Evolutionary conservation across 2,888 invertebrate genomes (phyloP).

Genomic region (Cosmopolites sordidus): DNA sequence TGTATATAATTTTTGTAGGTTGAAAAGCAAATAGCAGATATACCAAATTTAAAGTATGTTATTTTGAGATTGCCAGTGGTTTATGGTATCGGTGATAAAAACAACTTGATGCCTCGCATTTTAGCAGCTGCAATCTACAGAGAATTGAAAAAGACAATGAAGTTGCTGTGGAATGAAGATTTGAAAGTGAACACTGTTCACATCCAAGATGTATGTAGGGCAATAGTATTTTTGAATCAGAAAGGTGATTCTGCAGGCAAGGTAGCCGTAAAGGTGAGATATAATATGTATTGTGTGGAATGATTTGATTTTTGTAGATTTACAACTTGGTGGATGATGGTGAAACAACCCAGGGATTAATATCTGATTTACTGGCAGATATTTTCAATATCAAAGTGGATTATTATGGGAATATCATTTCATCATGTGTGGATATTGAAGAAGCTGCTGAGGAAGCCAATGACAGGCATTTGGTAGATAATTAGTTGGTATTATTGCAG

Average conservation of each 20-base stretch:
- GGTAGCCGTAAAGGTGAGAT: too few relatives aligned
- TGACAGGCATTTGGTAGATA: constrained; percentile 75
- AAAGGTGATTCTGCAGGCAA: constrained; percentile 42
- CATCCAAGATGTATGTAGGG: constrained; percentile 77
- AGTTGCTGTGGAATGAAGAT: constrained; percentile 81
- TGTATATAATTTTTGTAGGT: constrained; percentile 50
- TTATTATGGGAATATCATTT: constrained; percentile 79
- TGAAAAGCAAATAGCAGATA: constrained; percentile 68
- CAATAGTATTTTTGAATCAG: constrained; percentile 65
- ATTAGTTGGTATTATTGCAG: not conserved
- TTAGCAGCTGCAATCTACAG: constrained; percentile 86
- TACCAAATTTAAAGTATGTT: constrained; percentile 69
- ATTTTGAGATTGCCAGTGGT: constrained; percentile 80
- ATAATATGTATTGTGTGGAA: too few relatives aligned
- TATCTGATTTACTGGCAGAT: constrained; percentile 74
- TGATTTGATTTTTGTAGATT: constrained; percentile 48
- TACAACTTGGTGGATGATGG: constrained; percentile 84
- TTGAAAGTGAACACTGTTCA: constrained; percentile 85
- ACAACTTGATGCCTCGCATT: constrained; percentile 77
- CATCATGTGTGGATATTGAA: constrained; percentile 75
- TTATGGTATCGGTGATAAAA: constrained; percentile 80
- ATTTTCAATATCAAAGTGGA: constrained; percentile 83
- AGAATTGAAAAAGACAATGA: constrained; percentile 84
- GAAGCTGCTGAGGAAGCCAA: constrained; percentile 85
- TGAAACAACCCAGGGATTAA: constrained; percentile 77